Evolutionary conservation across 2,888 invertebrate species (phyloP), one percentile per base, ranked within the genome.

Genomic region (Gasteruption jaculator): DNA sequence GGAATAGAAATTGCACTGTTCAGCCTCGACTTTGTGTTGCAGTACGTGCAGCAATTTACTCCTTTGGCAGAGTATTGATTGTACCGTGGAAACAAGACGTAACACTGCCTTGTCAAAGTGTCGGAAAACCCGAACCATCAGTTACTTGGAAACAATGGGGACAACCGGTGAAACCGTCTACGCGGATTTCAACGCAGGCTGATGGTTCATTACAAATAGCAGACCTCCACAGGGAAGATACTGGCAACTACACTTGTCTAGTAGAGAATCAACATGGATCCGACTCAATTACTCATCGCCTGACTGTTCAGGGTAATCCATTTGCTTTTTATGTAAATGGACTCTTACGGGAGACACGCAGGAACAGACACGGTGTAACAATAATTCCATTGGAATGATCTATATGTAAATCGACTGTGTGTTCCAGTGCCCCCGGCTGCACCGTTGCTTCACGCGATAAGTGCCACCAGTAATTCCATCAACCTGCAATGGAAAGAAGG

Each of bases 241-340:
- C 86, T 54, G 91, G 90, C 10, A 92, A 92, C 73, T 94, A 92
- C 71, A 89, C 91, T 0, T 94, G 93, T 64, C 75, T 78, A 22
- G 91, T 91, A 1, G 87, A 89, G 61, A 93, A 94, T 67, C 77
- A 78, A 7, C 83, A 88, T 71, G 91, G 91, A 2, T 80, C 80
- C 40, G 91, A 91, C 69, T 85, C 86, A 57, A 88, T 91, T 46
- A 80, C 84, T 0, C 91, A 91, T 68, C 80, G 80, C 42, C 77
- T 87, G 15, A 81, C 71, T 44, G 74, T 76, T 22, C 73, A 73
- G 71, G 74, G 75, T 73, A 54, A 26, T n/a, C 14, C 1, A 3
- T 21, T 12, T 16, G 11, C n/a, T n/a, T n/a, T n/a, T n/a, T n/a
- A n/a, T n/a, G n/a, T n/a, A n/a, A n/a, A n/a, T n/a, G n/a, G n/a